These are phyloP conservation scores for Auanema sp. DNA, from an alignment of 2,888 invertebrate genomes.

Conservation along the genomic window DNA sequence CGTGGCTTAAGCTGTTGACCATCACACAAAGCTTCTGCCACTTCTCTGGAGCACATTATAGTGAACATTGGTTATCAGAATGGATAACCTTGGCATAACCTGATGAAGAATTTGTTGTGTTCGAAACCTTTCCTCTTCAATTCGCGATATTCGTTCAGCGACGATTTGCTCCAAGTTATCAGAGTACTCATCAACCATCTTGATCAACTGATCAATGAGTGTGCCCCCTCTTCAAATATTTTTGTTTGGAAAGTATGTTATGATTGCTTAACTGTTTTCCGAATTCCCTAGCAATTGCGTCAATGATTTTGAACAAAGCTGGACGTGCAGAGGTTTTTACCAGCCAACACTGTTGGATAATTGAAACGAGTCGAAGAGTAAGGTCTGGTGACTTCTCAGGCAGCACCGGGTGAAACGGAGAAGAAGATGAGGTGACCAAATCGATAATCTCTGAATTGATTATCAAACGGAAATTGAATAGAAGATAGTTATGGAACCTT, in stretches of 20 bases:
- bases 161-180: slow-evolving; percentile 47
- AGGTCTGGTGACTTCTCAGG: background rate
- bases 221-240: slow-evolving; percentile 38
- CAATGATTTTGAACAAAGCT: slow-evolving; percentile 33
- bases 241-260: background rate
- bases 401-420: background rate
- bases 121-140: slow-evolving; percentile 33
- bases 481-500: slow-evolving; percentile 19
- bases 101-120: slow-evolving; percentile 42
- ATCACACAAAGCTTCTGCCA: slow-evolving; percentile 37
- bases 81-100: slow-evolving; percentile 37
- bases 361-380: background rate
- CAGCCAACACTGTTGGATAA: slow-evolving; percentile 31
- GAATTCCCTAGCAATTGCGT: slow-evolving; percentile 44
- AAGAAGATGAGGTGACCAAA: slow-evolving; percentile 4
- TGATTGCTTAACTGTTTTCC: slow-evolving; percentile 32
- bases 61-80: background rate
- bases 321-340: slow-evolving; percentile 32
- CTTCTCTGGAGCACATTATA: slow-evolving; percentile 19
- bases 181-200: slow-evolving; percentile 50
- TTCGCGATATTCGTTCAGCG: slow-evolving; percentile 37
- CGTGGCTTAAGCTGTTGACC: slow-evolving; percentile 34
- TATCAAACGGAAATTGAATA: slow-evolving; percentile 13
- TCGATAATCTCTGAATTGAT: slow-evolving; percentile 20
- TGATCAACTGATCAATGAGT: slow-evolving; percentile 48